Percentiles rank a stretch among this genome's conserved stretches.
Evolutionary conservation across 2,113 vertebrate species (phyloP).

Genomic region (Apus apus): DNA sequence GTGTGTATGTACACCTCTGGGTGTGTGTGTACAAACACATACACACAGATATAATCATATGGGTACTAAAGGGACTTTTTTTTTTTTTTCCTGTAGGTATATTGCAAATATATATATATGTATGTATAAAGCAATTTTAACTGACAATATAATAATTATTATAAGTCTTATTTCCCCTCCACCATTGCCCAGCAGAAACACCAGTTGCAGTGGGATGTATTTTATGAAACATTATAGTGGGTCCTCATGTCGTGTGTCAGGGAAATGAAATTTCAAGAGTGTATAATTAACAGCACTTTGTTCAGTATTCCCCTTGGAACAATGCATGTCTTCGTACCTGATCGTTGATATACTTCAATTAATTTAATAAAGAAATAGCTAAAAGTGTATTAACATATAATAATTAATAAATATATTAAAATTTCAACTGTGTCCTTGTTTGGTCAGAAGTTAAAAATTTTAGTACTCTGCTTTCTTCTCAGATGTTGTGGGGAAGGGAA

Average conservation of each 20-base stretch:
- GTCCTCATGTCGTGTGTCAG: background rate
- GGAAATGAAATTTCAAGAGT: background rate
- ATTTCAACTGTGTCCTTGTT: background rate
- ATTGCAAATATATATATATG: background rate
- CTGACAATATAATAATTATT: background rate
- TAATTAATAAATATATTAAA: background rate
- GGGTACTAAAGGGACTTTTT: background rate
- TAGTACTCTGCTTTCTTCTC: background rate
- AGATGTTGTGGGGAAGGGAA: background rate
- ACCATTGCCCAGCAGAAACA: background rate
- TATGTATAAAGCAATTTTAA: background rate
- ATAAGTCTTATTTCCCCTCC: background rate
- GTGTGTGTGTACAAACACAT: no score
- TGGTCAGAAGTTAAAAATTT: background rate
- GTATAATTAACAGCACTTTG: background rate
- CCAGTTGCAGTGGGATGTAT: background rate
- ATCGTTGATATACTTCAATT: background rate
- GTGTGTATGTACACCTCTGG: fast-evolving
- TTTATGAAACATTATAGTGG: background rate
- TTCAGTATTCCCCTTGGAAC: background rate
- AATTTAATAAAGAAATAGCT: background rate
- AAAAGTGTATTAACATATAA: background rate
- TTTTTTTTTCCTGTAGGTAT: background rate
- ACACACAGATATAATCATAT: no score
- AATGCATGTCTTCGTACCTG: background rate